Evolutionary conservation across 2,888 invertebrate species (phyloP), one percentile per base, ranked within the genome.

Genomic region (Rhagonycha fulva): DNA sequence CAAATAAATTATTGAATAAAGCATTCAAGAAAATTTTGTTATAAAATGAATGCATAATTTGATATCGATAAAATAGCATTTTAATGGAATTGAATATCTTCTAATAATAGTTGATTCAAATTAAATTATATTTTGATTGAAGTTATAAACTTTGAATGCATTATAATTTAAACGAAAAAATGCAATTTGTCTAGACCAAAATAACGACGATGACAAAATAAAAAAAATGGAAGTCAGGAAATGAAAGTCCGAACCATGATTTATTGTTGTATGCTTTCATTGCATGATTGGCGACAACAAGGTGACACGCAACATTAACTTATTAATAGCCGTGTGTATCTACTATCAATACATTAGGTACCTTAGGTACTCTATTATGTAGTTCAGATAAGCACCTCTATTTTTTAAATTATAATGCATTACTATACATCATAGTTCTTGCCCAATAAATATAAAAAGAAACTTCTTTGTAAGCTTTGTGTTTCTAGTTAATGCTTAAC

Each of bases 231-330:
- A 78, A 74, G 76, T 78, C 78, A 76, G 78, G 78, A 78, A 78
- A 78, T 74, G 76, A 78, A 78, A 69, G 78, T 78, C 78, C 78
- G 78, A 78, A 78, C 71, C 76, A 74, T 78, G 78, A 78, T 78
- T 78, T 78, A 78, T 78, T 68, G 73, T 71, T 74, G 73, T 75
- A 72, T 75, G 72, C 74, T 72, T 72, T 75, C 72, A 70, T 78
- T 78, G 78, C 78, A 78, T 78, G 78, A 78, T 78, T 71, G 69
- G 78, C 73, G 78, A 78, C 78, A 78, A 76, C 76, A 28, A 74
- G 70, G 30, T 74, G 69, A 71, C 78, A 78, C 78, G 78, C 78
- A 69, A 78, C 74, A 76, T 76, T 63, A 68, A 72, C 72, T 77
- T 75, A 77, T 75, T 75, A 75, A 72, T 77, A 77, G 75, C 75